Evolutionary conservation across 2,113 vertebrate genomes (phyloP).

Genomic region (Rhegmatorhina hoffmannsi): DNA sequence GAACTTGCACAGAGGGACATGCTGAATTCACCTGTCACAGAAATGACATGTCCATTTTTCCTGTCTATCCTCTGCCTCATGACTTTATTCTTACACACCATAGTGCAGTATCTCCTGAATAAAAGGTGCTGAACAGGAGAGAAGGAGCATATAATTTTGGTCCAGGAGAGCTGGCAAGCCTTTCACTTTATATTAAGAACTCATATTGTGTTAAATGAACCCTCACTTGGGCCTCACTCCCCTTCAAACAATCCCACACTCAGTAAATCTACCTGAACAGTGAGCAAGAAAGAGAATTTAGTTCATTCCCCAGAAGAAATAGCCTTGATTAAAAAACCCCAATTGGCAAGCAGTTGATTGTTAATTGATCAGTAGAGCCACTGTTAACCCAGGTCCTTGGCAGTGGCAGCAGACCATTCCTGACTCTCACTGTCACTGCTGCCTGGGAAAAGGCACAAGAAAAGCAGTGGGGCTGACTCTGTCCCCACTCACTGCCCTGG

Average conservation of each 20-base stretch:
- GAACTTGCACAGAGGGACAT: not conserved
- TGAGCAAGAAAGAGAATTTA: not conserved
- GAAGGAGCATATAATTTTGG: not conserved
- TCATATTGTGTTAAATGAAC: not conserved
- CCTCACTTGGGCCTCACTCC: not conserved
- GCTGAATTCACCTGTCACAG: not conserved
- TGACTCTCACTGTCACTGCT: accelerated
- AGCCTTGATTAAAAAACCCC: not conserved
- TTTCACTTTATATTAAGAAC: not conserved
- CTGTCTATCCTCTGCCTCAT: not conserved
- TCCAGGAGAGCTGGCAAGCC: not conserved
- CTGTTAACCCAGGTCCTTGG: accelerated
- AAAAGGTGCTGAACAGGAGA: not conserved
- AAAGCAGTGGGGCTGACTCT: not conserved
- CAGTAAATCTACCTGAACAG: not conserved
- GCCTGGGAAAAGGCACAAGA: not conserved
- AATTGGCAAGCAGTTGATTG: not conserved
- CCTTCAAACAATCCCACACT: not conserved
- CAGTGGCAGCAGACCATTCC: not conserved
- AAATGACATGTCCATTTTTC: not conserved
- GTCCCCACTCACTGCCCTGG: not conserved
- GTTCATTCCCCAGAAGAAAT: not conserved
- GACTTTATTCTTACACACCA: not conserved
- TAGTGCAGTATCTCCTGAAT: not conserved
- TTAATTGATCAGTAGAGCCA: not conserved